phyloP scores from a whole-genome alignment of 2,797 vertebrate species.

The Coracias cyanogaster region DNA sequence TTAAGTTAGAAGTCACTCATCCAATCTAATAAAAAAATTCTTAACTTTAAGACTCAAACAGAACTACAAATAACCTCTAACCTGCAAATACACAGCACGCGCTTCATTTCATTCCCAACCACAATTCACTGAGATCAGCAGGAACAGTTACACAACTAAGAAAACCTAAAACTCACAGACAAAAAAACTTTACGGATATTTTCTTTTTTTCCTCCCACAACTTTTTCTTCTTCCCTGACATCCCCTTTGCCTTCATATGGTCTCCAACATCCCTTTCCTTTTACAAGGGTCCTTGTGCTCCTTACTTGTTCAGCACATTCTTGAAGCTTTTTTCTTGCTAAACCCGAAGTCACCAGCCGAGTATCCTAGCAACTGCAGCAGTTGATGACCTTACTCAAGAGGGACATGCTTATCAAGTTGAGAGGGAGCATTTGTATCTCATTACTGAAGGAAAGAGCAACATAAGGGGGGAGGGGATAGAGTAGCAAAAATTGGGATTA shows the following conservation, averaged over 20 bases:
- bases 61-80: not conserved
- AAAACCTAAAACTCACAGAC: not conserved
- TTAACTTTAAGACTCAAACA: not conserved
- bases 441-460: not conserved
- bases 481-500: not conserved
- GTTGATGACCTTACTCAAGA: constrained; percentile 50
- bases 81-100: not conserved
- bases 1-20: not conserved
- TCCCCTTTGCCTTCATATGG: not conserved
- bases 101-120: not conserved
- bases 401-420: constrained; percentile 45
- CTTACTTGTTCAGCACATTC: constrained; percentile 38
- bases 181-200: not conserved
- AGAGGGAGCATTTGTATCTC: constrained; percentile 3
- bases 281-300: not conserved
- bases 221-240: not conserved
- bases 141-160: not conserved
- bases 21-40: not conserved
- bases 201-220: not conserved
- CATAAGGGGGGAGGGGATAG: not conserved
- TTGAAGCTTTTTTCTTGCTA: constrained; percentile 28
- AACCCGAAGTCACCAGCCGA: constrained; percentile 3
- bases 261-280: not conserved
- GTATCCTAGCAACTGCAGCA: constrained; percentile 73
- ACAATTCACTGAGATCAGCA: not conserved